Evolutionary conservation across 2,797 vertebrate genomes (phyloP), one percentile per base, ranked within the genome.

Genomic region (Sebastes vulpes): DNA sequence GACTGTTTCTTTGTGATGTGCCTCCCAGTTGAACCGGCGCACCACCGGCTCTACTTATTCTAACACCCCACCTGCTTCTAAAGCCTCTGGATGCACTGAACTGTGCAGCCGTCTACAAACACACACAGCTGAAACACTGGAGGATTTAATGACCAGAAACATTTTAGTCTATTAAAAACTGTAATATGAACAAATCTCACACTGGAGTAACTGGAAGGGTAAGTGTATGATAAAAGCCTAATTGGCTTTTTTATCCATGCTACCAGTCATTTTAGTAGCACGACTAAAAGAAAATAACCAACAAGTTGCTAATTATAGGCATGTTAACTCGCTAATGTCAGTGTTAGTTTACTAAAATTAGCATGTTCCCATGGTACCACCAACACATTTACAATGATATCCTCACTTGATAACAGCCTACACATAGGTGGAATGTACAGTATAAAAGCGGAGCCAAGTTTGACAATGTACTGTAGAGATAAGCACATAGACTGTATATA

Each of bases 1-100:
- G 79, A 46, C 74, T 38, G 74, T 71, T 78, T 87, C 76, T 75
- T 67, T 76, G 53, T 81, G 81, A 84, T 42, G 58, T 66, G 52
- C 18, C 65, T 84, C 67, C 42, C n/a, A n/a, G 59, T 48, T 67
- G 29, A 83, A 65, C 69, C 69, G 8, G 46, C 5, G 23, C 6
- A 6, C 31, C 38, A 64, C 48, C 21, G 6, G 31, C 59, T 81
- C 26, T 25, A 26, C 58, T 46, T n/a, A 60, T 46, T 63, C 38
- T 52, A 46, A 75, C 35, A 46, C 46, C 12, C 29, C 59, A 66
- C 69, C 67, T 82, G 79, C 53, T 71, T 71, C 35, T 35, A 16
- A 75, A 74, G 38, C 26, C 50, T 10, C 54, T 26, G 12, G 18
- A 67, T 21, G 6, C 72, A 59, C 21, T 35, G 32, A 28, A 23